Evolutionary conservation across 2,888 invertebrate genomes (phyloP), one percentile per base, ranked within the genome.

Genomic region (Pachliopta kotzebuea): DNA sequence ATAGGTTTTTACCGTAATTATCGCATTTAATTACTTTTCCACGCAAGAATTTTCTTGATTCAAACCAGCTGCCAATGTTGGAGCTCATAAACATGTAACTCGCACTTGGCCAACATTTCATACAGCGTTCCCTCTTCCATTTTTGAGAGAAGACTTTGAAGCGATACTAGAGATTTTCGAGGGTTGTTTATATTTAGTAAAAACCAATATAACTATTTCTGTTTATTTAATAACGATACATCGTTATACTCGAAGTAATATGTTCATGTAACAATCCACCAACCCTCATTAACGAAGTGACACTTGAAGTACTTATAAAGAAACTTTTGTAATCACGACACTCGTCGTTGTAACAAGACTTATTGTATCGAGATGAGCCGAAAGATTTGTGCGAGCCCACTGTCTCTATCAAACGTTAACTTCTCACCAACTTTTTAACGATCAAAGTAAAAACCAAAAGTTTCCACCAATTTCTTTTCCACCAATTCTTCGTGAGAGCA

Each of bases 341-440:
- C n/a, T n/a, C 54, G n/a, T n/a, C 9, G 11, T 14, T 31, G 21
- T 53, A 53, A 53, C 53, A 53, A 53, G 23, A 23, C 49, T 42
- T 42, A 8, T 49, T 14, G 9, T 50, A 20, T 49, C n/a, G 37
- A 24, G 6, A 37, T 60, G 37, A 42, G 24, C 50, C 37, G 11
- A 62, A 64, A 52, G 56, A 37, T 50, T 42, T 42, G 24, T 21
- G 23, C n/a, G 50, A 52, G 8, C 29, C 50, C 18, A 37, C 18
- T 23, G 56, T 24, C 53, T 17, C 53, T 52, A 52, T 24, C 62
- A 57, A 56, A 17, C 24, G 42, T 9, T 23, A 62, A 62, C 62
- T 57, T 62, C 50, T 17, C 42, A 52, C 24, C 23, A 62, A 62
- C 62, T 62, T 62, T 62, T 62, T 62, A 57, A 57, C 42, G 52